These are phyloP conservation scores for Linurgus olivaceus DNA, from an alignment of 2,797 vertebrate species.

Conservation along the genomic window DNA sequence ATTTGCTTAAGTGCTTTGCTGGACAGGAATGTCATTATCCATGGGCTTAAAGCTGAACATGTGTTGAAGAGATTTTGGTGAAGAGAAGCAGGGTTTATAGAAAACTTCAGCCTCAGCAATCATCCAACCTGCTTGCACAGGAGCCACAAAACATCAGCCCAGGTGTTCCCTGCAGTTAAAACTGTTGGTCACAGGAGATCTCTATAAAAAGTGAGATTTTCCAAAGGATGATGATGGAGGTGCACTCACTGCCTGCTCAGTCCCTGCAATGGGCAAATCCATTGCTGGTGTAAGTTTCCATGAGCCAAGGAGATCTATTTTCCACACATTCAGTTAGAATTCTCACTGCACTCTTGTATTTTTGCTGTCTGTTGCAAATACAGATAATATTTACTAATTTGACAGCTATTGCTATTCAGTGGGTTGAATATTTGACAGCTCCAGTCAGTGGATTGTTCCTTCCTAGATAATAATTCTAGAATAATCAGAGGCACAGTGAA, in stretches of 20 bases:
- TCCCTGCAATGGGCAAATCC: not conserved
- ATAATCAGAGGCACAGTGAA: not conserved
- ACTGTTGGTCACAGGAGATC: not conserved
- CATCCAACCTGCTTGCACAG: not conserved
- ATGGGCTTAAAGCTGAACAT: not conserved
- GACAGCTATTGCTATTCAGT: not conserved
- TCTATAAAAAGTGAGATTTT: not conserved
- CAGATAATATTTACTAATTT: slow-evolving; percentile 9
- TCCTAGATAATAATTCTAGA: not conserved
- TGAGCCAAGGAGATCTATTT: not conserved
- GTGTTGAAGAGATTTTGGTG: not conserved
- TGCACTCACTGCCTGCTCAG: rapidly evolving
- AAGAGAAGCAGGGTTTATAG: not conserved
- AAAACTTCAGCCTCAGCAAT: not conserved
- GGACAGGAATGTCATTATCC: not conserved
- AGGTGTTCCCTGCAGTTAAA: not conserved
- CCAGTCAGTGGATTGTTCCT: not conserved
- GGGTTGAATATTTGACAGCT: not conserved
- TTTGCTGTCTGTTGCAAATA: not conserved
- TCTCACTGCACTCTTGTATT: not conserved
- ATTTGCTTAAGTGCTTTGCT: not conserved
- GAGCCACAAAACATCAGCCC: not conserved
- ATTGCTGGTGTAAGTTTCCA: not conserved
- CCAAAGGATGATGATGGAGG: not conserved
- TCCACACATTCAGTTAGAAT: not conserved